Conservation (phyloP, 2,113 vertebrate species). For the Paramormyrops kingsleyae region DNA sequence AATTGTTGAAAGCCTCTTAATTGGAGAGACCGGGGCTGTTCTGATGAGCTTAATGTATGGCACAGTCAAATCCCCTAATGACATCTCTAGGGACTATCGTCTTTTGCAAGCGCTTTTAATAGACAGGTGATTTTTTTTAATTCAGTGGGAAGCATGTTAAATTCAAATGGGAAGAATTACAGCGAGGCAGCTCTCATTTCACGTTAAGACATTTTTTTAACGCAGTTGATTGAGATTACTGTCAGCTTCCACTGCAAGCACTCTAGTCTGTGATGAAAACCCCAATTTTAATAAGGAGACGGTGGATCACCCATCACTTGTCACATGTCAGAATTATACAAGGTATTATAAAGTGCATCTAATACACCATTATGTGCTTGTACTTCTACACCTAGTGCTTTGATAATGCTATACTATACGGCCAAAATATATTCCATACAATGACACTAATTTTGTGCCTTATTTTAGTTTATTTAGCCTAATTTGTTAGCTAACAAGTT, state of each 20-base stretch:
- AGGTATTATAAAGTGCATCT: conserved; percentile 1
- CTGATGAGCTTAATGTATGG: conserved; percentile 25
- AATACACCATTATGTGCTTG: not conserved
- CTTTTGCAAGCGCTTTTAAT: conserved; percentile 13
- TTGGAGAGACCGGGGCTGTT: conserved; percentile 12
- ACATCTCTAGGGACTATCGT: conserved; percentile 14
- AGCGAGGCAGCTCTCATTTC: conserved; percentile 7
- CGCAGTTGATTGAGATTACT: conserved; percentile 25
- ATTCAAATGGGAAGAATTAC: conserved; percentile 19
- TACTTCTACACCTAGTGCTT: conserved; percentile 47
- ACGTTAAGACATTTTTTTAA: conserved; percentile 16
- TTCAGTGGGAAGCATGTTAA: conserved; percentile 8
- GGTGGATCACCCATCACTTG: conserved; percentile 19
- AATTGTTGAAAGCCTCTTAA: conserved; percentile 25
- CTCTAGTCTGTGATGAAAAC: conserved; percentile 12
- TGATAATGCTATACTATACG: conserved; percentile 48
- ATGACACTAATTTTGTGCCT: conserved; percentile 58
- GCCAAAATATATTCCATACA: conserved; percentile 64
- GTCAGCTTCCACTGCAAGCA: conserved; percentile 18
- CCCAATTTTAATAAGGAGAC: conserved; percentile 32
- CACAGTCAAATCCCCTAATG: conserved; percentile 23
- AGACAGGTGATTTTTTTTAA: conserved; percentile 19
- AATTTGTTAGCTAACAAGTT: conserved; percentile 48
- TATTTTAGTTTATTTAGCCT: conserved; percentile 47
- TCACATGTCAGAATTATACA: conserved; percentile 31